Conservation (phyloP, 2,888 invertebrate genomes). For the Dysmachus trigonus region DNA sequence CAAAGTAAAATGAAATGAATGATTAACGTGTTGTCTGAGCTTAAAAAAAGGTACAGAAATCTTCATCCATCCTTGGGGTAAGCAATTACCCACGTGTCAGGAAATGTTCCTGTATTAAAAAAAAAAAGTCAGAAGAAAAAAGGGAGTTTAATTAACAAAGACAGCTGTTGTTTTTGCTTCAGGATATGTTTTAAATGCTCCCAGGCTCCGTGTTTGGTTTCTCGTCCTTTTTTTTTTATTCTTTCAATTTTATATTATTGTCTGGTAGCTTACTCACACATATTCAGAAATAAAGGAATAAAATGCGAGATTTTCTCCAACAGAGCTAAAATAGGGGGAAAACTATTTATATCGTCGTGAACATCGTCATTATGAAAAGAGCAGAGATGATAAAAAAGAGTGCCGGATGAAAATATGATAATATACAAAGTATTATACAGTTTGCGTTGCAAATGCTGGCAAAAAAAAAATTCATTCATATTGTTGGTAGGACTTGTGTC, state of each 20-base stretch:
- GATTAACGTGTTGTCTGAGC: background rate
- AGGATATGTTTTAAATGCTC: background rate
- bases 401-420: background rate
- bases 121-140: background rate
- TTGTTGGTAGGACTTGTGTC: background rate
- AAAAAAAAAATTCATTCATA: background rate
- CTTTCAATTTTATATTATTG: background rate
- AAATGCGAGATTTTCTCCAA: background rate
- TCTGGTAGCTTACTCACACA: background rate
- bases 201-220: background rate
- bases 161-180: constrained; percentile 4
- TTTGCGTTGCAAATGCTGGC: background rate
- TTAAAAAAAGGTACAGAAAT: background rate
- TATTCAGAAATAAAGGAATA: background rate
- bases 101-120: background rate
- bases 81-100: constrained; percentile 24
- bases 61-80: background rate
- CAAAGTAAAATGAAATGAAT: background rate
- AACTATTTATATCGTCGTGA: background rate
- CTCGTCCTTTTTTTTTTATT: background rate
- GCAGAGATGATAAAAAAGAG: background rate
- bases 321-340: background rate
- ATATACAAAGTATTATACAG: background rate
- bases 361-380: background rate
- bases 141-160: constrained; percentile 15